Conservation (phyloP, 2,797 vertebrate species). For the Iguana delicatissima region DNA sequence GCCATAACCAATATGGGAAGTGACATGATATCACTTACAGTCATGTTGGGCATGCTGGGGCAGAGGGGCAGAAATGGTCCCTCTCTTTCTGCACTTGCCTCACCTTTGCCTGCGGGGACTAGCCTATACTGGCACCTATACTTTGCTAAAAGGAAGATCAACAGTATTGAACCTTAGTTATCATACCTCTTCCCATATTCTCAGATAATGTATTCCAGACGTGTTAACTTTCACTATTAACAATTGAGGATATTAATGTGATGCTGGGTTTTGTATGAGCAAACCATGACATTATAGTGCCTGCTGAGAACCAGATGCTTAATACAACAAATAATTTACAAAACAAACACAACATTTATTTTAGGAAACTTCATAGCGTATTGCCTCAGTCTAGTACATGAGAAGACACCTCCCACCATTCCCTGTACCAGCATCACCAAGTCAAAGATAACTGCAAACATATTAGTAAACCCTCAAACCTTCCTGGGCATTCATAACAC, state of each 20-base stretch:
- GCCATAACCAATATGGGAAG: too few relatives aligned
- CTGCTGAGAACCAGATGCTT: constrained; percentile 34
- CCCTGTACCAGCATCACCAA: background rate
- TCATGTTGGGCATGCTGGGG: too few relatives aligned
- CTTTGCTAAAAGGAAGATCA: background rate
- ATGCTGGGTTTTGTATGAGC: constrained; percentile 20
- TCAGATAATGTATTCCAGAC: constrained; percentile 29
- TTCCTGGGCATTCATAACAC: background rate
- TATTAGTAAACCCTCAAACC: background rate
- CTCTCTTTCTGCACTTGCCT: too few relatives aligned
- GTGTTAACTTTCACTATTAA: constrained; percentile 33
- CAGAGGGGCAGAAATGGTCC: too few relatives aligned
- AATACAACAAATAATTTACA: constrained; percentile 17
- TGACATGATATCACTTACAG: too few relatives aligned
- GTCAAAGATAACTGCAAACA: background rate
- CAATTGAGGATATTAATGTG: constrained; percentile 10
- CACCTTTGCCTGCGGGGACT: too few relatives aligned
- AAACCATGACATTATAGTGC: constrained; percentile 24
- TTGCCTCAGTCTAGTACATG: background rate
- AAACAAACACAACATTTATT: constrained; percentile 15
- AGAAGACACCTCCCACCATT: background rate
- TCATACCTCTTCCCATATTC: constrained; percentile 9
- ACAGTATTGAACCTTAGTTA: background rate
- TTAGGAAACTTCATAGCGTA: background rate
- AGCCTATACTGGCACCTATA: background rate